Conservation (phyloP, 2,797 vertebrate genomes). For the Pangasius mekongensis region DNA sequence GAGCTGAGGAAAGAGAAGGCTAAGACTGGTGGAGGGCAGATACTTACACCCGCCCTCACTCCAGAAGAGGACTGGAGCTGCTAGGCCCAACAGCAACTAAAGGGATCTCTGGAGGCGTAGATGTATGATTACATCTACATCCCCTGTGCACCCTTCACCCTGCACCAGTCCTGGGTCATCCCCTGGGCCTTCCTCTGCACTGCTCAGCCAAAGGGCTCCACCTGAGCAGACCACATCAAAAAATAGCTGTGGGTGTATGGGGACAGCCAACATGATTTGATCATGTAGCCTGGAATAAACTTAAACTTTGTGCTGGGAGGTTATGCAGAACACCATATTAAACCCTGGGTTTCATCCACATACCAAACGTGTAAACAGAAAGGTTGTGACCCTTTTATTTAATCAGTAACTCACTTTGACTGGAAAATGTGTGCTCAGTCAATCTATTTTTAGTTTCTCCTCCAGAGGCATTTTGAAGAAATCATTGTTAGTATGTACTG, state of each 20-base stretch:
- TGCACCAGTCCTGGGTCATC: background rate
- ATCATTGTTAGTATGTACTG: background rate
- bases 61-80: background rate
- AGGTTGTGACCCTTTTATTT: too few species aligned
- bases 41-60: background rate
- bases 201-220: background rate
- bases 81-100: background rate
- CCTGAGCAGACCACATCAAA: background rate
- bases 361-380: too few species aligned
- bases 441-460: too few species aligned
- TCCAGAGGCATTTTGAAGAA: too few species aligned
- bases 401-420: too few species aligned
- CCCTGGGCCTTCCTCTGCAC: background rate
- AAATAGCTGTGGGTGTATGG: background rate
- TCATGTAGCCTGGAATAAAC: background rate
- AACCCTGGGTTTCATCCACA: too few species aligned
- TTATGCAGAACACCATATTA: background rate
- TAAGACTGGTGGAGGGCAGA: background rate
- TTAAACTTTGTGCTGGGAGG: background rate
- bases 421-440: too few species aligned
- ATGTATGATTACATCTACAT: constrained; percentile 6
- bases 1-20: background rate
- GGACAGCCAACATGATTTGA: background rate
- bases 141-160: background rate
- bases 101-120: background rate